Percentiles rank a stretch among this genome's conserved stretches.
Evolutionary conservation across 1,140 invertebrate genomes (phyloP).

Genomic region (Octopus sinensis): DNA sequence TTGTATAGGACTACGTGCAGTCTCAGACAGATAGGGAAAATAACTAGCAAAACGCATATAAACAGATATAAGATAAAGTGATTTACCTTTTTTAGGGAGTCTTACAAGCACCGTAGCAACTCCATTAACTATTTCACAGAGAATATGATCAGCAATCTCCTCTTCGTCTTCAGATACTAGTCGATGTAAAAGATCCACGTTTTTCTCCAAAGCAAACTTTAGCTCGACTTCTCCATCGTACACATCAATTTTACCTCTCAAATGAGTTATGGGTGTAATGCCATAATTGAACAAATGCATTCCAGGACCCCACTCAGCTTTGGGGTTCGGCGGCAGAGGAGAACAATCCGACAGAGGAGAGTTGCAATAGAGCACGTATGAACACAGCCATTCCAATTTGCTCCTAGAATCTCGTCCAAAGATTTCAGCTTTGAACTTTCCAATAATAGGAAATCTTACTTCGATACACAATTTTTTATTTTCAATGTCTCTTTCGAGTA

Average conservation of each 20-base stretch:
- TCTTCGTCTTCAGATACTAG: not conserved
- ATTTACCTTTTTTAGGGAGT: conserved; percentile 46
- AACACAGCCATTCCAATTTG: conserved; percentile 49
- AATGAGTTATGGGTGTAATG: conserved; percentile 45
- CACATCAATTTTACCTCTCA: conserved; percentile 42
- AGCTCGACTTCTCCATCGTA: conserved; percentile 49
- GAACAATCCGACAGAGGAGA: conserved; percentile 39
- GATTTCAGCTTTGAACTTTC: conserved; percentile 51
- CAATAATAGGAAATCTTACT: conserved; percentile 44
- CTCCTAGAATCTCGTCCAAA: conserved; percentile 47
- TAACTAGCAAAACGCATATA: no score
- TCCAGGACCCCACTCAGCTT: conserved; percentile 51
- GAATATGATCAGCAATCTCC: conserved; percentile 26
- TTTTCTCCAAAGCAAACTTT: conserved; percentile 39
- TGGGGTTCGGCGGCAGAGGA: conserved; percentile 48
- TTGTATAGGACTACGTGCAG: no score
- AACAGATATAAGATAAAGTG: no score
- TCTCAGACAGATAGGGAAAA: no score
- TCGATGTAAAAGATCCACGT: conserved; percentile 29
- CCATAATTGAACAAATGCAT: conserved; percentile 41
- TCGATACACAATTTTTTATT: conserved; percentile 35
- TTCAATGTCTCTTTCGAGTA: conserved; percentile 45
- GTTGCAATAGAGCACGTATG: conserved; percentile 49
- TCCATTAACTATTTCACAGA: conserved; percentile 44
- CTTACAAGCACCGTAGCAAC: conserved; percentile 48